A percentile compares a stretch with the other conserved stretches of the same genome.
These are phyloP conservation scores for Adelphocoris suturalis DNA, from an alignment of 2,888 invertebrate genomes.

Conservation along the genomic window DNA sequence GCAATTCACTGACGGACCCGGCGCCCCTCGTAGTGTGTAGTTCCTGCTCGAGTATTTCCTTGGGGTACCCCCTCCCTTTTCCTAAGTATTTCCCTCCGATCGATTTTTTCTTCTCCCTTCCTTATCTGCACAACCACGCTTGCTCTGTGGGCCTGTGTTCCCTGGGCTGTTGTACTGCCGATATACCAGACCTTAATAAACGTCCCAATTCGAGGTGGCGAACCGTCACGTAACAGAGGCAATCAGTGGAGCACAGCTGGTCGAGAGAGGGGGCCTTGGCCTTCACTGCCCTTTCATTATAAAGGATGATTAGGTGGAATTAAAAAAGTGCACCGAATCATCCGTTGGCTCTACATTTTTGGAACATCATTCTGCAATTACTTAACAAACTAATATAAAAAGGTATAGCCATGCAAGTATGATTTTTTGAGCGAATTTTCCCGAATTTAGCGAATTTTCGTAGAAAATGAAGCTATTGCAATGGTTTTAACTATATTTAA, in stretches of 20 bases:
- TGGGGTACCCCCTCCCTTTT: not conserved
- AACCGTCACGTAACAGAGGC: not conserved
- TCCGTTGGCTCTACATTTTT: no score
- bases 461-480: no score
- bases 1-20: conserved; percentile 1
- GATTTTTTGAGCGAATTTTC: no score
- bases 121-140: conserved; percentile 21
- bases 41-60: conserved; percentile 6
- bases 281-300: not conserved
- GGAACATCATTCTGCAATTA: no score
- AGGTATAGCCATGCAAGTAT: no score
- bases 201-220: not conserved
- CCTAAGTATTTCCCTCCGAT: conserved; percentile 9
- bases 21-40: not conserved
- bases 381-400: no score
- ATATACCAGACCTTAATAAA: not conserved
- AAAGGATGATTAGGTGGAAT: no score
- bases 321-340: no score
- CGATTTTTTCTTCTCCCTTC: conserved; percentile 44
- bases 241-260: not conserved
- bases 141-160: not conserved
- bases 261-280: not conserved
- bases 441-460: no score
- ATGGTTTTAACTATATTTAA: no score
- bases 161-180: not conserved